Evolutionary conservation across 2,113 vertebrate genomes (phyloP), one percentile per base, ranked within the genome.

Genomic region (Malurus cyaneus): DNA sequence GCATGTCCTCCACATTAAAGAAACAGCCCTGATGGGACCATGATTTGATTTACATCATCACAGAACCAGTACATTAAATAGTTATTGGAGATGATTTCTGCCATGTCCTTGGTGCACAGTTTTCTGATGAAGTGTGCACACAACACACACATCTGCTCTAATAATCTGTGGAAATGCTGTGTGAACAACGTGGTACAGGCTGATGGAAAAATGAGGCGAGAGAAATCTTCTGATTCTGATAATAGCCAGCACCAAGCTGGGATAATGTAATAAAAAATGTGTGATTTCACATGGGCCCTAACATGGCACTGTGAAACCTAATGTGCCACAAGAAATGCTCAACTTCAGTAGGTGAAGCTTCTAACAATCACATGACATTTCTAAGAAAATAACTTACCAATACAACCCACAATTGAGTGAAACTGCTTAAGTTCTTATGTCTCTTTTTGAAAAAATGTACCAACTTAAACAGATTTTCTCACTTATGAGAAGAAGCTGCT

Each of bases 151-250:
- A 84, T 71, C 80, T 91, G 77, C 41, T 81, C 36, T 64, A 56
- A 49, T 31, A 64, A 89, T 44, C 72, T 46, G 16, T 65, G 80
- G 73, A 79, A 90, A 69, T 0, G 0, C 28, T 88, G 64, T 20
- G 70, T 66, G 80, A 78, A 62, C 47, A 83, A 81, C 29, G 53
- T 61, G 72, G 36, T 62, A 86, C 66, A 7, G 23, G 41, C 26
- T 81, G 77, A 89, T 34, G 44, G 80, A 91, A 85, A 95, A 94
- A 84, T 61, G 49, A 93, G 41, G 71, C n/a, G 69, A 79, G 36
- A 28, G 47, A 81, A 89, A 82, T 41, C 80, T 80, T 64, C 69
- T 57, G 61, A 87, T 72, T 74, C 47, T 87, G 53, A 18, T 60
- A 83, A 74, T 1, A 52, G 65, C 36, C 60, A 44, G 67, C 64